These are phyloP conservation scores for Geotrupes spiniger DNA, from an alignment of 2,888 invertebrate species.

Conservation along the genomic window DNA sequence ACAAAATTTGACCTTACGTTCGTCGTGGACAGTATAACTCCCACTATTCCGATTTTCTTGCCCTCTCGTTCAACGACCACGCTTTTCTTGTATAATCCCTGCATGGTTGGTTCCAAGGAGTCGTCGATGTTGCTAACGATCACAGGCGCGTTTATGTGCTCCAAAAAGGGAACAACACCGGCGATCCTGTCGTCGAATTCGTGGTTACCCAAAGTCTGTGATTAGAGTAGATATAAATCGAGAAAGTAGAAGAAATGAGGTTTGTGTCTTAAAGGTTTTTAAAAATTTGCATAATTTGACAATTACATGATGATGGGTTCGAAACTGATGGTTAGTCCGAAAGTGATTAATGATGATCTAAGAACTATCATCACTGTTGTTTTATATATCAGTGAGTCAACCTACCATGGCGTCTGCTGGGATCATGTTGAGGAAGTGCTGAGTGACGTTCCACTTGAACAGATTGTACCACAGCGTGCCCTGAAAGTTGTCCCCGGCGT, in stretches of 20 bases:
- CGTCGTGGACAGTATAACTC: slow-evolving; percentile 68
- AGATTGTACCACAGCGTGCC: slow-evolving; percentile 82
- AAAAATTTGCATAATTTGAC: too few relatives aligned
- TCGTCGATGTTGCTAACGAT: slow-evolving; percentile 76
- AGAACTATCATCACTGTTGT: background rate
- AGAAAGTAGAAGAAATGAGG: background rate
- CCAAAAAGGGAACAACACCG: slow-evolving; percentile 70
- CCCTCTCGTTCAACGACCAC: slow-evolving; percentile 61
- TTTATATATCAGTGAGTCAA: slow-evolving; percentile 17
- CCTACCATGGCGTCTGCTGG: slow-evolving; percentile 75
- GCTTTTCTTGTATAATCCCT: slow-evolving; percentile 63
- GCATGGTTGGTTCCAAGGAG: slow-evolving; percentile 61
- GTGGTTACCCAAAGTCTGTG: slow-evolving; percentile 79
- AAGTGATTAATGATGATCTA: background rate
- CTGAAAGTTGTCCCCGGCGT: slow-evolving; percentile 82
- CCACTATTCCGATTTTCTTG: slow-evolving; percentile 73
- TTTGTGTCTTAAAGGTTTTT: too few relatives aligned
- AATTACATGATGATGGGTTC: too few relatives aligned
- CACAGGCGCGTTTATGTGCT: slow-evolving; percentile 58
- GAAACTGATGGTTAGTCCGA: too few relatives aligned
- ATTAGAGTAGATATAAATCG: background rate
- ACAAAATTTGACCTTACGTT: too few relatives aligned
- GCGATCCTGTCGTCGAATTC: slow-evolving; percentile 78
- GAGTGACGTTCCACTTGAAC: slow-evolving; percentile 71
- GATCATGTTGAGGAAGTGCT: slow-evolving; percentile 71